These are phyloP conservation scores for Sanderia malayensis DNA, from an alignment of 30 jellyfish, hydroid and myxozoan species.

Conservation along the genomic window DNA sequence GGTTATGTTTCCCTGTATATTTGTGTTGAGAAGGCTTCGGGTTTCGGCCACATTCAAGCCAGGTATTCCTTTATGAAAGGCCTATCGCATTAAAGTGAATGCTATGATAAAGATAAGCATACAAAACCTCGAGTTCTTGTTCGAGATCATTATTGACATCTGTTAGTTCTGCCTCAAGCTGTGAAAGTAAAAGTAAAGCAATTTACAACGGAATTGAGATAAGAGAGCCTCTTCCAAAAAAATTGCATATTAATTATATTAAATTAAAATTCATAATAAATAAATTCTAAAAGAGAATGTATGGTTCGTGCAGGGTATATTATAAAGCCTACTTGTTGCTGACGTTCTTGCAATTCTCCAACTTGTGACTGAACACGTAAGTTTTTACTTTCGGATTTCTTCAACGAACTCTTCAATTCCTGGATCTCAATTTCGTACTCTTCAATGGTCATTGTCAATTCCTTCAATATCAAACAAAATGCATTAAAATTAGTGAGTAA, in stretches of 20 bases:
- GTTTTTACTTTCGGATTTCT: not conserved
- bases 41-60: no score
- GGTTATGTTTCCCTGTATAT: no score
- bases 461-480: not conserved
- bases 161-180: not conserved
- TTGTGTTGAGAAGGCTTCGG: no score
- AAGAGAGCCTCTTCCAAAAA: no score
- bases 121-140: not conserved
- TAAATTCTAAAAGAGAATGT: no score
- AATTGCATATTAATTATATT: no score
- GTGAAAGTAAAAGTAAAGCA: not conserved
- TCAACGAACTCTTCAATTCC: not conserved
- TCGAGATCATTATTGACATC: not conserved
- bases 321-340: not conserved
- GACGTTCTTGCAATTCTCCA: not conserved
- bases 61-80: no score
- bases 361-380: not conserved
- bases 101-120: not conserved
- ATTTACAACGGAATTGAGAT: no score
- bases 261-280: no score
- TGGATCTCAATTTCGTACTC: not conserved
- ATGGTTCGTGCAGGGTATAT: no score
- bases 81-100: not conserved
- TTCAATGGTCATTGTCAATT: not conserved
- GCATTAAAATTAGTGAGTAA: no score